phyloP scores from a whole-genome alignment of 1,140 invertebrate species.

The Chelonus insularis region DNA sequence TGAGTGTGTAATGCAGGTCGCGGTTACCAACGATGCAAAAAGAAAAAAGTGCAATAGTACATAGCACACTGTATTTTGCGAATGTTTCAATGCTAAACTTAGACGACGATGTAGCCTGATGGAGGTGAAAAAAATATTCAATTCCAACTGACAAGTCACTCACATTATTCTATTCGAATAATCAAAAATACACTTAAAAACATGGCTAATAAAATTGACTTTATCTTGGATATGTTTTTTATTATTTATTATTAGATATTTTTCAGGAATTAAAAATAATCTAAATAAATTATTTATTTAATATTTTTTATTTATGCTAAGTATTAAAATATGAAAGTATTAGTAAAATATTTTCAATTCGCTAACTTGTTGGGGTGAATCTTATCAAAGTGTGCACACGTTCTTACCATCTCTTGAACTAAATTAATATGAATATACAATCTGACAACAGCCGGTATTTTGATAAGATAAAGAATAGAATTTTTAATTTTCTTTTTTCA shows the following conservation, averaged over 20 bases:
- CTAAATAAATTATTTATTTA: too few relatives aligned
- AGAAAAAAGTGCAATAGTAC: constrained; percentile 29
- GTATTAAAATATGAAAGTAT: too few relatives aligned
- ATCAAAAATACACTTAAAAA: too few relatives aligned
- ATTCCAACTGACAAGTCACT: background rate
- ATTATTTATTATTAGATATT: too few relatives aligned
- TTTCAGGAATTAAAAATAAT: too few relatives aligned
- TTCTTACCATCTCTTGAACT: background rate
- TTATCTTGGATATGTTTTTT: too few relatives aligned
- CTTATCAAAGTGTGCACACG: background rate
- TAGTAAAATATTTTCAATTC: too few relatives aligned
- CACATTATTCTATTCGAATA: background rate
- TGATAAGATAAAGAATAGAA: constrained; percentile 5
- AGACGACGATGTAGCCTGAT: constrained; percentile 21
- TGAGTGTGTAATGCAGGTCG: constrained; percentile 48
- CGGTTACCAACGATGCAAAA: constrained; percentile 44
- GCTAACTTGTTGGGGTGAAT: too few relatives aligned
- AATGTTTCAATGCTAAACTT: constrained; percentile 39
- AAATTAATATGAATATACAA: constrained; percentile 2
- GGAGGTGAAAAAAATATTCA: background rate
- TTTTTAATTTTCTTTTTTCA: too few relatives aligned
- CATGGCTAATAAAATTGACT: too few relatives aligned
- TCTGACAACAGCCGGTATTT: background rate
- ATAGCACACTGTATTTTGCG: constrained; percentile 3
- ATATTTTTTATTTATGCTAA: too few relatives aligned